A percentile compares a stretch with the other conserved stretches of the same genome.
Evolutionary conservation across 2,888 invertebrate genomes (phyloP).

Genomic region (Galeruca laticollis): DNA sequence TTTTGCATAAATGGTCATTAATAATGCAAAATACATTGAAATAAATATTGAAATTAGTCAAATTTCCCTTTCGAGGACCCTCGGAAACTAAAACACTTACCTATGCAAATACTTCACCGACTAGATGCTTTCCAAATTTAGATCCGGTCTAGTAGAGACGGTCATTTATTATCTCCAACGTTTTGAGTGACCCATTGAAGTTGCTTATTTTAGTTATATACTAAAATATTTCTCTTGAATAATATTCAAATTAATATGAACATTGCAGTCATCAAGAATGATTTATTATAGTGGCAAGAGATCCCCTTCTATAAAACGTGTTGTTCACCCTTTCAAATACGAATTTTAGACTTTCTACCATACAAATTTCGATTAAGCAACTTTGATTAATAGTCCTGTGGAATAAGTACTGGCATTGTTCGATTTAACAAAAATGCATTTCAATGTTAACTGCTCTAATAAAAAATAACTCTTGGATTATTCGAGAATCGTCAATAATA

Average conservation of each 20-base stretch:
- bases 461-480: not conserved
- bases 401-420: conserved; percentile 39
- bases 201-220: conserved; percentile 28
- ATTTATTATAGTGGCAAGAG: conserved; percentile 44
- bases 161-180: conserved; percentile 27
- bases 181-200: conserved; percentile 31
- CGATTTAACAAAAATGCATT: conserved; percentile 7
- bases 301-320: conserved; percentile 49
- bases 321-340: conserved; percentile 48
- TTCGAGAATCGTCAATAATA: not conserved
- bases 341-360: conserved; percentile 49
- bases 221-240: conserved; percentile 20
- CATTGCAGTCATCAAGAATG: conserved; percentile 45
- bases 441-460: not conserved
- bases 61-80: conserved; percentile 20
- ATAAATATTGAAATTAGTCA: conserved; percentile 27
- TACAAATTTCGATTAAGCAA: conserved; percentile 51
- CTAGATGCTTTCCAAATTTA: conserved; percentile 18
- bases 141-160: conserved; percentile 15
- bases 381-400: conserved; percentile 49
- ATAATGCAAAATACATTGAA: not conserved
- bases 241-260: conserved; percentile 48
- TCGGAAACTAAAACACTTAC: conserved; percentile 31
- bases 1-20: not conserved
- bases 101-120: conserved; percentile 29